Evolutionary conservation across 2,113 vertebrate genomes (phyloP).

Genomic region (Bubo bubo): DNA sequence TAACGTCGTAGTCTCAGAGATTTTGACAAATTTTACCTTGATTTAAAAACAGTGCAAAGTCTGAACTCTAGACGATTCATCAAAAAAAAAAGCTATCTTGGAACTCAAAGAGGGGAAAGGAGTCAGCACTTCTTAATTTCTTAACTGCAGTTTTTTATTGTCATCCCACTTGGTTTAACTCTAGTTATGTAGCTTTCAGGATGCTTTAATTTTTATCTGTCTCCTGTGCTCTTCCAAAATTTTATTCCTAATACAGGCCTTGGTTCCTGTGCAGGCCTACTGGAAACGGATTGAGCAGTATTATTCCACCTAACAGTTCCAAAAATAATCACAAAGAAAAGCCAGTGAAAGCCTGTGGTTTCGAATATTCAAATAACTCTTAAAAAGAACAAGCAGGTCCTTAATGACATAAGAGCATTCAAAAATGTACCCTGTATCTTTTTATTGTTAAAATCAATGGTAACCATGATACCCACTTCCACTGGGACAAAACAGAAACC

Average conservation of each 20-base stretch:
- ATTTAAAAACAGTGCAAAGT: neutral
- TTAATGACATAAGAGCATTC: neutral
- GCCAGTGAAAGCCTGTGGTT: neutral
- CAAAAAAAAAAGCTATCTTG: neutral
- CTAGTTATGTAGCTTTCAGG: neutral
- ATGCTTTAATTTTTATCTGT: neutral
- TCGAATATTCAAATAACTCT: neutral
- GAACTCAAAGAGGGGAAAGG: neutral
- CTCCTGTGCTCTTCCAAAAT: neutral
- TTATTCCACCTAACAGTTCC: neutral
- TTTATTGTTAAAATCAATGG: neutral
- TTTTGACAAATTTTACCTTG: neutral
- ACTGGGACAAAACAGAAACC: neutral
- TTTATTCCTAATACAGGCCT: neutral
- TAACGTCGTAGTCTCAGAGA: rapidly evolving
- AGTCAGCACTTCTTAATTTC: neutral
- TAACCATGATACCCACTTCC: neutral
- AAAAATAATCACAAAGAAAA: constrained; percentile 24
- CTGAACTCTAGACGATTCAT: neutral
- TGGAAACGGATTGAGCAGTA: neutral
- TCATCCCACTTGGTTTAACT: neutral
- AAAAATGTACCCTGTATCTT: neutral
- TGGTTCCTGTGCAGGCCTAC: neutral
- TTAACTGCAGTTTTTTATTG: neutral
- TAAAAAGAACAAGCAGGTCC: neutral